These are phyloP conservation scores for Montipora efflorescens DNA, from an alignment of 64 coral and sea anemone species.

Conservation along the genomic window DNA sequence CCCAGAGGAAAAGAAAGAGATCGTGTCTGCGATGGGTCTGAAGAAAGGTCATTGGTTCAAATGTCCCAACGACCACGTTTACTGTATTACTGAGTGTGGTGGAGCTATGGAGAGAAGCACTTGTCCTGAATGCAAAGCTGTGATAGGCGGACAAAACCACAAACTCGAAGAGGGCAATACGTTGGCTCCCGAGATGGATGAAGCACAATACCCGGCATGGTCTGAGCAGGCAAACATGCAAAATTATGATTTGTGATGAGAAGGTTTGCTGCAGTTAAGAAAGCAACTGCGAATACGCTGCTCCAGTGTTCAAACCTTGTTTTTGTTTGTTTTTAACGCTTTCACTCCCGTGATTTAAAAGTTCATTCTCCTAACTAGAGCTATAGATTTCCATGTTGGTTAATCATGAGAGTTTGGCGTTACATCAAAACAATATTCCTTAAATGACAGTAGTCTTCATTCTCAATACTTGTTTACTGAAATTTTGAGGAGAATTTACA, in stretches of 20 bases:
- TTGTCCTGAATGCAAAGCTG: constrained; percentile 83
- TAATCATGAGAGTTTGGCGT: too few species aligned
- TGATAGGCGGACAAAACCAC: constrained; percentile 78
- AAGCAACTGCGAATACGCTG: too few species aligned
- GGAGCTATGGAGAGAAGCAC: constrained; percentile 79
- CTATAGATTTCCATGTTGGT: too few species aligned
- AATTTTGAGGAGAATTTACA: too few species aligned
- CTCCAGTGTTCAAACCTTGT: too few species aligned
- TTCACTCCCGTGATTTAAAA: too few species aligned
- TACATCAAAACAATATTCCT: too few species aligned
- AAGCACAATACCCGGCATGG: constrained; percentile 76
- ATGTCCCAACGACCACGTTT: constrained; percentile 88
- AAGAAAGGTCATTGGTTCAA: constrained; percentile 85
- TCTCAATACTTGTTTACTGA: too few species aligned
- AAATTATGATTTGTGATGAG: constrained; percentile 41
- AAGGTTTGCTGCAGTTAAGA: too few species aligned
- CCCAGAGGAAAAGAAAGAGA: constrained; percentile 66
- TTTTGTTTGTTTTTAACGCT: too few species aligned
- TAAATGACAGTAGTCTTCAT: too few species aligned
- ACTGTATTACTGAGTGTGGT: constrained; percentile 85
- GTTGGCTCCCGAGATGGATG: constrained; percentile 90
- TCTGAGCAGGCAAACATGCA: constrained; percentile 89
- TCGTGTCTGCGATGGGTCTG: constrained; percentile 80
- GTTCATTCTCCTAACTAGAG: too few species aligned
- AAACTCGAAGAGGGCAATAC: constrained; percentile 68